phyloP scores from a whole-genome alignment of 2,113 vertebrate genomes.

The Coptodon rendalli region DNA sequence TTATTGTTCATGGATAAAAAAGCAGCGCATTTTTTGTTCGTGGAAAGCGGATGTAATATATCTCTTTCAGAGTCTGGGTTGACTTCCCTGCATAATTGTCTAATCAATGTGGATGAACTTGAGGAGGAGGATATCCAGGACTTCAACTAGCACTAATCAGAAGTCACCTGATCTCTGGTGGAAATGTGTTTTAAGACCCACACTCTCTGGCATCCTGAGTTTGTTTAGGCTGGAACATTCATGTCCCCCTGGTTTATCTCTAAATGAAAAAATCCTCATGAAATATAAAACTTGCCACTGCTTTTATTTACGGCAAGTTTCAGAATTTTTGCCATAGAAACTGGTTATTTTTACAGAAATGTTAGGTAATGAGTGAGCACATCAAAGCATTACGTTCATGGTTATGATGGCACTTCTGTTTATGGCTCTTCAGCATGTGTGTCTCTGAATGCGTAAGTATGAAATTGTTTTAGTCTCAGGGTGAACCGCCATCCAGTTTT shows the following conservation, averaged over 20 bases:
- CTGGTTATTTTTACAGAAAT: not conserved
- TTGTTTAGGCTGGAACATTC: slow-evolving; percentile 54
- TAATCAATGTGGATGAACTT: slow-evolving; percentile 28
- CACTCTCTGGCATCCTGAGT: slow-evolving; percentile 50
- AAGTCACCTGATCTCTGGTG: slow-evolving; percentile 38
- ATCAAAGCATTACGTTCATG: slow-evolving; percentile 6
- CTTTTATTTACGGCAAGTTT: not conserved
- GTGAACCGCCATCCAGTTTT: slow-evolving; percentile 18
- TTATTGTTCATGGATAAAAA: not conserved
- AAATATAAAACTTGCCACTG: not conserved
- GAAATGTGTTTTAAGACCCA: slow-evolving; percentile 40
- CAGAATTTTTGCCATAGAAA: not conserved
- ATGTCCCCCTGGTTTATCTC: slow-evolving; percentile 15
- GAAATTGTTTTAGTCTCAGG: not conserved
- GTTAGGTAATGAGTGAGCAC: not conserved
- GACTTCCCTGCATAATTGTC: slow-evolving; percentile 3
- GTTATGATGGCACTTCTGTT: slow-evolving; percentile 11
- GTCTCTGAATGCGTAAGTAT: not conserved
- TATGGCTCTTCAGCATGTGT: slow-evolving; percentile 7
- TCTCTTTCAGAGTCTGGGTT: not conserved
- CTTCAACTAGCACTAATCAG: slow-evolving; percentile 36
- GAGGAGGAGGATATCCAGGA: slow-evolving; percentile 32
- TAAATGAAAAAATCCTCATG: not conserved
- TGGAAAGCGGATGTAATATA: slow-evolving; percentile 2
- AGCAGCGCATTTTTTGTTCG: not conserved